Percentiles rank a stretch among this genome's conserved stretches.
Conservation (phyloP, 1,140 invertebrate genomes). For the Lasioglossum albipes region DNA sequence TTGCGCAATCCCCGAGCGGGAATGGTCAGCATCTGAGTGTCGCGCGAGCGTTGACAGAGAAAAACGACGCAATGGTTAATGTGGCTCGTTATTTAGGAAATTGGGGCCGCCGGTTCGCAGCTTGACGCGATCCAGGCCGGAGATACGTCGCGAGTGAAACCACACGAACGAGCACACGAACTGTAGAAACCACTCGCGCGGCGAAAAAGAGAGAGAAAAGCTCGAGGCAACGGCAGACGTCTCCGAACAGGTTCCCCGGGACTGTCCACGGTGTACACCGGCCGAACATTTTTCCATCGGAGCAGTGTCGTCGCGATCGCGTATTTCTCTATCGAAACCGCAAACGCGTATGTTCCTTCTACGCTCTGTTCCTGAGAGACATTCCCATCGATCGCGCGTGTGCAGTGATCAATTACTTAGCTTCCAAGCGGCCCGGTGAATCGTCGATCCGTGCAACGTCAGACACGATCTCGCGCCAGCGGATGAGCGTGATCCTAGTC, state of each 20-base stretch:
- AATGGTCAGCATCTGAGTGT: neutral
- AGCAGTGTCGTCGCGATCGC: neutral
- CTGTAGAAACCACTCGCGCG: constrained; percentile 8
- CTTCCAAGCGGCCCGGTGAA: no score
- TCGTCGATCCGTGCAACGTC: neutral
- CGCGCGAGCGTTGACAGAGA: neutral
- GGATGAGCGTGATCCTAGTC: constrained; percentile 5
- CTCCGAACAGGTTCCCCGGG: neutral
- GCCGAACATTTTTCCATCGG: neutral
- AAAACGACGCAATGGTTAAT: constrained; percentile 11
- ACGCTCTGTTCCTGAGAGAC: neutral
- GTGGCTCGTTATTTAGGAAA: constrained; percentile 29
- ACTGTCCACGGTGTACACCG: neutral
- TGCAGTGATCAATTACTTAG: neutral
- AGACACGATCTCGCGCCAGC: neutral
- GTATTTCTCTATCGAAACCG: constrained; percentile 2
- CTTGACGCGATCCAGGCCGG: constrained; percentile 11
- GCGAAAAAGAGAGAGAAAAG: neutral
- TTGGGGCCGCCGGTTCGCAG: constrained; percentile 13
- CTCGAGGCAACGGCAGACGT: neutral
- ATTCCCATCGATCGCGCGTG: neutral
- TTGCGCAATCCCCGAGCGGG: constrained; percentile 25
- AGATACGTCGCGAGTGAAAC: constrained; percentile 28
- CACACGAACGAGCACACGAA: constrained; percentile 5
- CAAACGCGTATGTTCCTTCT: neutral